These are phyloP conservation scores for Synanthedon vespiformis DNA, from an alignment of 2,888 invertebrate genomes.

Conservation along the genomic window DNA sequence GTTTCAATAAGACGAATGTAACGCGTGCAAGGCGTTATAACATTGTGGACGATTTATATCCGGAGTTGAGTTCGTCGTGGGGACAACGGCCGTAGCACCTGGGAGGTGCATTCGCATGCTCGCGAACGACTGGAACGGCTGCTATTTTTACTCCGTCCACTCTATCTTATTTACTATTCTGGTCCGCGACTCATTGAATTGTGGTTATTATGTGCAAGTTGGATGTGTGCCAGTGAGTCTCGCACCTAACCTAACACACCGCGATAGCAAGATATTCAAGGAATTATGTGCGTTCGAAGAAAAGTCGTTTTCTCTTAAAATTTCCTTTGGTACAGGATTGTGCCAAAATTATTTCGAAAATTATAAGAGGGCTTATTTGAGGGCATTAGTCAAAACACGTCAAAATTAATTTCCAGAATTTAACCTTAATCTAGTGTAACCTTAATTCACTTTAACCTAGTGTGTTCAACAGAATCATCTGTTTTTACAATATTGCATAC, in stretches of 20 bases:
- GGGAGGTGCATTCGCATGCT: conserved; percentile 58
- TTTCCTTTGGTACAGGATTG: too few relatives aligned
- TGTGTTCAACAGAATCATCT: too few relatives aligned
- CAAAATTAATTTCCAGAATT: neutral
- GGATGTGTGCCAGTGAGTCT: conserved; percentile 60
- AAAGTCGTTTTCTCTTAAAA: too few relatives aligned
- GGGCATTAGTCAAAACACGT: neutral
- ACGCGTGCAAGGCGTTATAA: too few relatives aligned
- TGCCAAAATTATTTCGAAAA: too few relatives aligned
- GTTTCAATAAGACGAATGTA: too few relatives aligned
- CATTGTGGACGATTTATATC: neutral
- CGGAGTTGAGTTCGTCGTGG: conserved; percentile 16
- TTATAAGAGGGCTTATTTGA: too few relatives aligned
- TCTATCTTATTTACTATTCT: conserved; percentile 71
- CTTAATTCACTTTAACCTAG: too few relatives aligned
- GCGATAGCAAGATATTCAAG: conserved; percentile 60
- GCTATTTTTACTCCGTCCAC: conserved; percentile 66
- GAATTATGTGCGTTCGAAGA: conserved; percentile 27
- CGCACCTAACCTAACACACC: conserved; percentile 56
- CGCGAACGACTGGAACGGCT: conserved; percentile 55
- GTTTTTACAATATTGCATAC: too few relatives aligned
- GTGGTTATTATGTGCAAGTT: conserved; percentile 70
- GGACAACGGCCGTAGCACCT: conserved; percentile 55
- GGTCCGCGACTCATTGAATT: conserved; percentile 70
- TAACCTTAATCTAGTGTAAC: too few relatives aligned